Evolutionary conservation across 2,797 vertebrate species (phyloP).

Genomic region (Urophycis tenuis): DNA sequence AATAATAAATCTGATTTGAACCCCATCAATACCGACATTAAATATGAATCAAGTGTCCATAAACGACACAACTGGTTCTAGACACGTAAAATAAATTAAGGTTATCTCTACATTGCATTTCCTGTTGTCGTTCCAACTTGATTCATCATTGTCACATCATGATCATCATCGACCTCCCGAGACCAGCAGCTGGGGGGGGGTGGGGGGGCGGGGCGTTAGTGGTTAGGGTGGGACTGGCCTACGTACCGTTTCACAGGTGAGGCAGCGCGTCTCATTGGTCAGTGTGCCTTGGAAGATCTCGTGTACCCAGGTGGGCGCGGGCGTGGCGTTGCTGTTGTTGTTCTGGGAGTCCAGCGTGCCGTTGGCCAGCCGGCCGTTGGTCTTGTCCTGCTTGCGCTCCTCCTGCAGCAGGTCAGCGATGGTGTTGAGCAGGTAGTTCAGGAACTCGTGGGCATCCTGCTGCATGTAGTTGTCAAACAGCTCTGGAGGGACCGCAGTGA

Average conservation of each 20-base stretch:
- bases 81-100: no score
- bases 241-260: slow-evolving; percentile 95
- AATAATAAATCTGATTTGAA: no score
- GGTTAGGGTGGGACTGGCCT: neutral
- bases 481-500: slow-evolving; percentile 64
- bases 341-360: slow-evolving; percentile 88
- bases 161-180: neutral
- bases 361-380: slow-evolving; percentile 85
- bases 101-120: neutral
- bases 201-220: neutral
- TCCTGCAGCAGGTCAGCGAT: slow-evolving; percentile 96
- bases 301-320: slow-evolving; percentile 92
- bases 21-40: slow-evolving; percentile 57
- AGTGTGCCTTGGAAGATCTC: slow-evolving; percentile 99
- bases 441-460: slow-evolving; percentile 96
- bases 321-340: slow-evolving; percentile 87
- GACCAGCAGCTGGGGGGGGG: neutral
- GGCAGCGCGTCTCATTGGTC: slow-evolving; percentile 97
- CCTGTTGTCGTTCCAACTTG: neutral
- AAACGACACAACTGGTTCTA: neutral
- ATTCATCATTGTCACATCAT: neutral
- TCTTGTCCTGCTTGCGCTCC: slow-evolving; percentile 94
- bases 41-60: neutral
- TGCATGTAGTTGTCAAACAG: slow-evolving; percentile 99
- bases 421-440: slow-evolving; percentile 97